These are phyloP conservation scores for Tinamus major DNA, from an alignment of 2,797 vertebrate genomes.

Conservation along the genomic window DNA sequence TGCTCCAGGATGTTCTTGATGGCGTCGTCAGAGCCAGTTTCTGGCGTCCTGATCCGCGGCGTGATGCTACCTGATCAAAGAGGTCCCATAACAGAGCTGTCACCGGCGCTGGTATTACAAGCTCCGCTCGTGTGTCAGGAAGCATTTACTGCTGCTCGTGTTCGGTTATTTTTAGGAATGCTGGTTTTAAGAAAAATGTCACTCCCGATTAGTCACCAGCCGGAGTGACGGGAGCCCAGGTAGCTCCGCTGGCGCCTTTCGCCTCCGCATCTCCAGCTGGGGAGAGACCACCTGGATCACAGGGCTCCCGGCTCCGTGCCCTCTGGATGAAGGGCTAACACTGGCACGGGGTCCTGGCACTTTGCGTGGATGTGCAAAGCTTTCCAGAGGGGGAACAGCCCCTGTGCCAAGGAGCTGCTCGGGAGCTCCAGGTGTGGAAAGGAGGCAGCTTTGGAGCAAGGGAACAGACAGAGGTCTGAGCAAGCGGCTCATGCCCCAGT, in stretches of 20 bases:
- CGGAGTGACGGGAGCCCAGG: neutral
- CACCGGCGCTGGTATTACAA: conserved; percentile 12
- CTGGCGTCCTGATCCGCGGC: conserved; percentile 96
- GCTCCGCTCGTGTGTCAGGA: conserved; percentile 4
- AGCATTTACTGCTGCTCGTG: neutral
- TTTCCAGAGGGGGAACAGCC: neutral
- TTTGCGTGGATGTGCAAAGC: neutral
- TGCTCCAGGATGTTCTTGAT: conserved; percentile 99
- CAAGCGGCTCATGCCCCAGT: too few relatives aligned
- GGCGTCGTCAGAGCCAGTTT: conserved; percentile 97
- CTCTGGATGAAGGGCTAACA: neutral
- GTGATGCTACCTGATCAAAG: conserved; percentile 95
- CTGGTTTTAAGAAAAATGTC: conserved; percentile 33
- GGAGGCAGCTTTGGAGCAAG: neutral
- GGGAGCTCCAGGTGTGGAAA: neutral
- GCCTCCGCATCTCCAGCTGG: neutral
- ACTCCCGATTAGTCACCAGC: neutral
- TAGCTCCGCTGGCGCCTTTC: neutral
- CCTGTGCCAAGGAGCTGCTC: too few relatives aligned
- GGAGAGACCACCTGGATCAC: neutral
- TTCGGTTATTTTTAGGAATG: conserved; percentile 49
- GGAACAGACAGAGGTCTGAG: too few relatives aligned
- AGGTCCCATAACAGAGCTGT: conserved; percentile 47
- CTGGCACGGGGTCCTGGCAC: too few relatives aligned
- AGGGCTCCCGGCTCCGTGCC: neutral